phyloP scores from a whole-genome alignment of 1,140 invertebrate species.

The Gonioctena quinquepunctata region DNA sequence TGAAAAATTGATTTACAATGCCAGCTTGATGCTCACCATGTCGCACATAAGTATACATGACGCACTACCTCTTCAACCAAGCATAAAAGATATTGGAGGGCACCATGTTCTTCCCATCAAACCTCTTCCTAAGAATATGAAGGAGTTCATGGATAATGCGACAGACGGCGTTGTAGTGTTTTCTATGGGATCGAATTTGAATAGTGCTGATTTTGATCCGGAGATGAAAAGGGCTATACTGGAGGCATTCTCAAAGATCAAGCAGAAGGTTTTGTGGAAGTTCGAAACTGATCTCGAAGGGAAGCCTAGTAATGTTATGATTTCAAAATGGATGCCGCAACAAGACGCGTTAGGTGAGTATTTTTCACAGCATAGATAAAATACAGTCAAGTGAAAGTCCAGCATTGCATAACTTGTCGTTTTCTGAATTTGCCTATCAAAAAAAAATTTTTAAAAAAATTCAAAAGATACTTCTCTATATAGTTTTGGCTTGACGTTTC shows the following conservation, averaged over 20 bases:
- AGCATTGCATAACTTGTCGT: too few relatives aligned
- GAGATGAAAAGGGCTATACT: slow-evolving; percentile 58
- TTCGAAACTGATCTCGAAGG: slow-evolving; percentile 60
- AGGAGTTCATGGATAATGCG: slow-evolving; percentile 63
- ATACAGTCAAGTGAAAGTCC: too few relatives aligned
- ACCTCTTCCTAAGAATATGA: slow-evolving; percentile 43
- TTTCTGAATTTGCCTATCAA: too few relatives aligned
- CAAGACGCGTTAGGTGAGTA: slow-evolving; percentile 63
- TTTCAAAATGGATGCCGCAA: slow-evolving; percentile 64
- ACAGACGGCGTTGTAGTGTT: slow-evolving; percentile 69
- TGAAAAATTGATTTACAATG: slow-evolving; percentile 45
- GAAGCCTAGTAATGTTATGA: slow-evolving; percentile 55
- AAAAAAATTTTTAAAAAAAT: too few relatives aligned
- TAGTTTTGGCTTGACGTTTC: too few relatives aligned
- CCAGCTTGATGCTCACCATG: slow-evolving; percentile 53
- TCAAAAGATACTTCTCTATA: too few relatives aligned
- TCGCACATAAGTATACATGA: slow-evolving; percentile 42
- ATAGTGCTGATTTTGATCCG: slow-evolving; percentile 55
- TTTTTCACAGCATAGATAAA: too few relatives aligned
- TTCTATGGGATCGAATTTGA: slow-evolving; percentile 66
- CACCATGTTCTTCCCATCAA: slow-evolving; percentile 21
- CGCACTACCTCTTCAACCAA: slow-evolving; percentile 41
- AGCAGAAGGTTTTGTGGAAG: slow-evolving; percentile 68
- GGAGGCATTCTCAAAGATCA: slow-evolving; percentile 58
- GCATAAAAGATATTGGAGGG: slow-evolving; percentile 34